Evolutionary conservation across 2,113 vertebrate genomes (phyloP).

Genomic region (Perca fluviatilis): DNA sequence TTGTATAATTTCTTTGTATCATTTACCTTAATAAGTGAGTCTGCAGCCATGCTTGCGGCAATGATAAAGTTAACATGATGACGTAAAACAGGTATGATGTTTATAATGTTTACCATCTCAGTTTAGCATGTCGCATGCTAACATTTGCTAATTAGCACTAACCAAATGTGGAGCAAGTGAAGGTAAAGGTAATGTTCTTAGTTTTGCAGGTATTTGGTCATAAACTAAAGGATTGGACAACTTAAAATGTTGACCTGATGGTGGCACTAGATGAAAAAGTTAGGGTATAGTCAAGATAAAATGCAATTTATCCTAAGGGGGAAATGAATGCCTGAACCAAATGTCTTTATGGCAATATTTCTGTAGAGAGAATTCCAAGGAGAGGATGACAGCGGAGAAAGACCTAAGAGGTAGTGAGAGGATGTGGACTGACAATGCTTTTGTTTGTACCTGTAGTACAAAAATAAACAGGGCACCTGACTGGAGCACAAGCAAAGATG

Average conservation of each 20-base stretch:
- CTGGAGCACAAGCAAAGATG: constrained; percentile 23
- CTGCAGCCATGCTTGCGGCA: neutral
- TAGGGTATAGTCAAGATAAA: neutral
- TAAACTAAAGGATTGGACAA: neutral
- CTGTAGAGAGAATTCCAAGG: neutral
- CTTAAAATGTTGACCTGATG: too few species aligned
- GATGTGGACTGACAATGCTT: constrained; percentile 20
- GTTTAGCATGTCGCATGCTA: neutral
- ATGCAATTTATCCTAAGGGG: neutral
- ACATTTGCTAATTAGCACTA: neutral
- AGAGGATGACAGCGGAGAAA: neutral
- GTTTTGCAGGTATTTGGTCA: neutral
- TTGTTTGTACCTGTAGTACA: constrained; percentile 45
- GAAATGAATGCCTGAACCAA: neutral
- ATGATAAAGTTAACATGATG: neutral
- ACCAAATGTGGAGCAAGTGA: neutral
- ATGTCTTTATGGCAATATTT: neutral
- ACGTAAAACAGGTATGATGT: neutral
- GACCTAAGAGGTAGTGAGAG: neutral
- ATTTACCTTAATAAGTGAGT: neutral
- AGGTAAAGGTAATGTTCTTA: neutral
- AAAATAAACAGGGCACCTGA: constrained; percentile 62
- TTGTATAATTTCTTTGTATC: neutral
- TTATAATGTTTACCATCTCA: neutral
- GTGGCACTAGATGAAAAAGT: too few species aligned